Percentiles rank a stretch among this genome's conserved stretches.
These are phyloP conservation scores for Lindbergichthys nudifrons DNA, from an alignment of 2,797 vertebrate species.

Conservation along the genomic window DNA sequence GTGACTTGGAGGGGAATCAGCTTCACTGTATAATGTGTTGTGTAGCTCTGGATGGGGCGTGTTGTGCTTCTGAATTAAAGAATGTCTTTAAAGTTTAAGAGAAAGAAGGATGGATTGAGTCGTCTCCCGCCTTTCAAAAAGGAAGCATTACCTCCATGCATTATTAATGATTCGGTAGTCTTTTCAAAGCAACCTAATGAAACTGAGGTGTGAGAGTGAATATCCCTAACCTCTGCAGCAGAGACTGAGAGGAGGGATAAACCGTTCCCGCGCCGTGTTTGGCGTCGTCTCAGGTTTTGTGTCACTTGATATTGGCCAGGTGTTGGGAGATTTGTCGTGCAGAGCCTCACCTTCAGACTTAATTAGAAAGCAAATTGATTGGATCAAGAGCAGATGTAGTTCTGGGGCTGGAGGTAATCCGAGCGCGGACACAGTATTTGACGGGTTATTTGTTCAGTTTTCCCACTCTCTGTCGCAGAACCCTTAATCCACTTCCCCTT, in stretches of 20 bases:
- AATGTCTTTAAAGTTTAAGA: slow-evolving; percentile 27
- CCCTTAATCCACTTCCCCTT: slow-evolving; percentile 45
- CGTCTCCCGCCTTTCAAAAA: slow-evolving; percentile 20
- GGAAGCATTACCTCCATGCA: slow-evolving; percentile 33
- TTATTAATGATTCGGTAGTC: slow-evolving; percentile 39
- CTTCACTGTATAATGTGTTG: slow-evolving; percentile 26
- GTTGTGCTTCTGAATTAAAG: slow-evolving; percentile 45
- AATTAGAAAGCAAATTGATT: slow-evolving; percentile 67
- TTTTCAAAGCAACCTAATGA: slow-evolving; percentile 23
- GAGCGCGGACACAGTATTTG: slow-evolving; percentile 34
- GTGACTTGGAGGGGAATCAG: slow-evolving; percentile 15
- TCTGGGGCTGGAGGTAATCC: slow-evolving; percentile 32
- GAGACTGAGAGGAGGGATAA: neutral
- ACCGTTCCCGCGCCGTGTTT: neutral
- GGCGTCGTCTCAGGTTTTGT: slow-evolving; percentile 25
- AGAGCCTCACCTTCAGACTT: slow-evolving; percentile 63
- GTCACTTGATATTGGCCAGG: slow-evolving; percentile 48
- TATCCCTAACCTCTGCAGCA: neutral
- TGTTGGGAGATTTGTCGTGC: slow-evolving; percentile 47
- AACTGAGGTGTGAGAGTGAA: slow-evolving; percentile 21
- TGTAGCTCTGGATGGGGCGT: slow-evolving; percentile 4
- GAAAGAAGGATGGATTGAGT: slow-evolving; percentile 7
- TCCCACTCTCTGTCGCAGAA: neutral
- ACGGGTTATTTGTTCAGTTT: slow-evolving; percentile 47
- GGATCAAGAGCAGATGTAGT: slow-evolving; percentile 62